phyloP scores from a whole-genome alignment of 1,140 invertebrate species.

The Halesus radiatus region DNA sequence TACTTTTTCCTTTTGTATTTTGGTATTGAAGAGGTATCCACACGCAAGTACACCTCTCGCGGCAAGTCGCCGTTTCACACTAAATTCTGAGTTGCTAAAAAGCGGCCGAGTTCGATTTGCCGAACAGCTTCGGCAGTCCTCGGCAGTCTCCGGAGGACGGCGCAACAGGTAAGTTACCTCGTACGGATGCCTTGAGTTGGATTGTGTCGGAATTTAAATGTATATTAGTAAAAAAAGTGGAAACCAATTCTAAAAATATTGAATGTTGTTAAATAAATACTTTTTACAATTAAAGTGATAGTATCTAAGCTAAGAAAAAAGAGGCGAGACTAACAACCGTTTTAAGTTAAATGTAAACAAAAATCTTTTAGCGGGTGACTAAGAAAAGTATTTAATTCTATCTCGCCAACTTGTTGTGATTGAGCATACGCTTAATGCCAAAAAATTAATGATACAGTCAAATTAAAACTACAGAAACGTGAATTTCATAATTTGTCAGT shows the following conservation, averaged over 20 bases:
- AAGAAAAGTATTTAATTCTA: too few species aligned
- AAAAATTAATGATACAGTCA: too few species aligned
- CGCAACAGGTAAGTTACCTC: slow-evolving; percentile 7
- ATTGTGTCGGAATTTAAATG: not conserved
- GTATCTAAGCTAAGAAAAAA: too few species aligned
- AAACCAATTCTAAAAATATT: too few species aligned
- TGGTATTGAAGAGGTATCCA: not conserved
- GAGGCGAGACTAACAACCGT: not conserved
- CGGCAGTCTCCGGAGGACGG: not conserved
- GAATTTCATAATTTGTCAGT: too few species aligned
- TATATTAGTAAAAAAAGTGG: not conserved
- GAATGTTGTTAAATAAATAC: too few species aligned
- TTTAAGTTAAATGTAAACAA: too few species aligned
- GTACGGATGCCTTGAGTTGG: not conserved
- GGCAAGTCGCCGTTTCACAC: slow-evolving; percentile 33
- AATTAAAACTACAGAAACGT: too few species aligned
- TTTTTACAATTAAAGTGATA: too few species aligned
- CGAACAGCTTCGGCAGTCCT: slow-evolving; percentile 19
- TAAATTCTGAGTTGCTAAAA: slow-evolving; percentile 35
- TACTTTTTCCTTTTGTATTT: slow-evolving; percentile 22
- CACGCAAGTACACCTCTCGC: not conserved
- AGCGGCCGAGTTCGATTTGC: slow-evolving; percentile 4
- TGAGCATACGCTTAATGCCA: too few species aligned
- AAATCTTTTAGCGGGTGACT: too few species aligned
- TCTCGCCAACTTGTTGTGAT: too few species aligned